Evolutionary conservation across 2,113 vertebrate genomes (phyloP).

Genomic region (Hylia prasina): DNA sequence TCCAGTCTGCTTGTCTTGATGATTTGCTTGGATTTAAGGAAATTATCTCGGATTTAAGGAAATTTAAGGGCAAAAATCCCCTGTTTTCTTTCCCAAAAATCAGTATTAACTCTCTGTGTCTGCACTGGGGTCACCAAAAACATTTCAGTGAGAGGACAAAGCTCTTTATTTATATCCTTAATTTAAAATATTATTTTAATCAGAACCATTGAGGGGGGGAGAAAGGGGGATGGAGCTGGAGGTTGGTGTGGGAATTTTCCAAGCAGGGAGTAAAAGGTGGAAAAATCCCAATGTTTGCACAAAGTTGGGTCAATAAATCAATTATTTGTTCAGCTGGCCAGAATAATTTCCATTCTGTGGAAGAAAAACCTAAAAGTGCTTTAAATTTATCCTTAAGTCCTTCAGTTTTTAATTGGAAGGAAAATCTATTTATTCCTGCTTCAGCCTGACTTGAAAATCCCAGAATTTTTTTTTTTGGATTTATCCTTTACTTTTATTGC

Average conservation of each 20-base stretch:
- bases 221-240: not conserved
- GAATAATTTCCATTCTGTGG: not conserved
- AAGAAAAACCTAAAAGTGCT: not conserved
- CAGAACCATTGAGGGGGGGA: too few species aligned
- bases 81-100: not conserved
- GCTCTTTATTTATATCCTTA: not conserved
- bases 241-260: not conserved
- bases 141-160: slow-evolving; percentile 14
- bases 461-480: not conserved
- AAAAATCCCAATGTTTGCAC: not conserved
- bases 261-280: not conserved
- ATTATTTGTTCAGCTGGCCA: not conserved
- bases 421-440: not conserved
- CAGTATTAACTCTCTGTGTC: slow-evolving; percentile 64
- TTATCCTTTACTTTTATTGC: not conserved
- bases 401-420: fast-evolving
- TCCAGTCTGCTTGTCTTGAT: not conserved
- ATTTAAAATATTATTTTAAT: not conserved
- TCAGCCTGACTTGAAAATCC: not conserved
- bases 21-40: not conserved
- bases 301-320: not conserved
- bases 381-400: not conserved
- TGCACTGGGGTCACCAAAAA: slow-evolving; percentile 41
- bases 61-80: not conserved
- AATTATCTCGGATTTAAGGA: not conserved